Evolutionary conservation across 2,888 invertebrate genomes (phyloP).

Genomic region (Tenthredo livida): DNA sequence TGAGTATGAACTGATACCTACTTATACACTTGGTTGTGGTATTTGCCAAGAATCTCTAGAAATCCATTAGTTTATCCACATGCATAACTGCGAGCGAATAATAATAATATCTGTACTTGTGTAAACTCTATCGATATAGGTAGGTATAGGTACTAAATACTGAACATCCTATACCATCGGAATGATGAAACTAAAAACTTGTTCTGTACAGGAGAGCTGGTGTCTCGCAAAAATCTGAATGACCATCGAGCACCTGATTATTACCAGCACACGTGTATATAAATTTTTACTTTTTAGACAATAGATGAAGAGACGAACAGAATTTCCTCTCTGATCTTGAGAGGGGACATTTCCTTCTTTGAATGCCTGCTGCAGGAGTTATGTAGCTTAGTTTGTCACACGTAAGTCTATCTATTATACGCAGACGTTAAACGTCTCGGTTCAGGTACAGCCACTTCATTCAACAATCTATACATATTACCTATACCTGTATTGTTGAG

Average conservation of each 20-base stretch:
- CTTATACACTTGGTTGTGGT: not conserved
- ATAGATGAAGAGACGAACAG: not conserved
- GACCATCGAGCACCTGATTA: not conserved
- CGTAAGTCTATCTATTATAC: not conserved
- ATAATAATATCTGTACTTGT: not conserved
- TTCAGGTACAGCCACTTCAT: constrained; percentile 17
- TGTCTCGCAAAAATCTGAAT: not conserved
- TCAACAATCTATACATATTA: not conserved
- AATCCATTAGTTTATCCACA: not conserved
- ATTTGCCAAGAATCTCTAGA: constrained; percentile 16
- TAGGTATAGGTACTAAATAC: too few relatives aligned
- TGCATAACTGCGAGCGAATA: not conserved
- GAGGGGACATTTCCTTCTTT: not conserved
- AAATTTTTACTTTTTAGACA: not conserved
- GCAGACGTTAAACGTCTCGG: not conserved
- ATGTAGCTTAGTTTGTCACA: not conserved
- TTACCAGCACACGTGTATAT: not conserved
- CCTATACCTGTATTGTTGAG: not conserved
- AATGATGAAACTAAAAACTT: not conserved
- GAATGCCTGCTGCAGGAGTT: not conserved
- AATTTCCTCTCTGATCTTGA: not conserved
- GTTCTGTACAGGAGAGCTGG: not conserved
- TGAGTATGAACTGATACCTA: not conserved
- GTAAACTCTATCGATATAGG: not conserved
- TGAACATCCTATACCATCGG: not conserved